These are phyloP conservation scores for Beris chalybata DNA, from an alignment of 2,888 invertebrate genomes.

Conservation along the genomic window DNA sequence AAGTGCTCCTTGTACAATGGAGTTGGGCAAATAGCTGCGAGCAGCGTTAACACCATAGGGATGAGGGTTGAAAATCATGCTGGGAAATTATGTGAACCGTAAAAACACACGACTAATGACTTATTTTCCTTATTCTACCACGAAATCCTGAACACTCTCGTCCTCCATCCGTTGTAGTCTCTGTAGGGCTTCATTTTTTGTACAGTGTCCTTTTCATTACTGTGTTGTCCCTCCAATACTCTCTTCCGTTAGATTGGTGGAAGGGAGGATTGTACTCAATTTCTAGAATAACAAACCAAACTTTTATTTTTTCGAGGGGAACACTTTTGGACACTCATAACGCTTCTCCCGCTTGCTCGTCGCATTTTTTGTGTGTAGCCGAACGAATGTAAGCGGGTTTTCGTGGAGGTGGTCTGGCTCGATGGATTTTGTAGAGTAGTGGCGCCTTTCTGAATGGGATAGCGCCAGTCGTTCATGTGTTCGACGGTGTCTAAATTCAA, in stretches of 20 bases:
- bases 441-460: slow-evolving; percentile 28
- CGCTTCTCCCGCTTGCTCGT: neutral
- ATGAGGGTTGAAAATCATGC: slow-evolving; percentile 1
- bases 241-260: slow-evolving; percentile 12
- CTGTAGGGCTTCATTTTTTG: slow-evolving; percentile 9
- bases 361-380: neutral
- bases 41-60: too few relatives aligned
- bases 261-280: slow-evolving; percentile 10
- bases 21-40: too few relatives aligned
- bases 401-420: slow-evolving; percentile 16
- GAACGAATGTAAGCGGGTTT: neutral
- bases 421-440: slow-evolving; percentile 22
- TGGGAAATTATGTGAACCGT: slow-evolving; percentile 12
- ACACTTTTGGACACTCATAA: neutral
- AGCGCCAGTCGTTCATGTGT: slow-evolving; percentile 22
- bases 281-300: slow-evolving; percentile 24
- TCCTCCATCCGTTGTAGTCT: slow-evolving; percentile 8
- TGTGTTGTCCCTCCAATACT: neutral
- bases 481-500: slow-evolving; percentile 23
- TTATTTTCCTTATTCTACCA: slow-evolving; percentile 13
- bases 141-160: neutral
- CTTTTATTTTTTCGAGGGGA: slow-evolving; percentile 10
- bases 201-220: slow-evolving; percentile 23
- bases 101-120: slow-evolving; percentile 19
- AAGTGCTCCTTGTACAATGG: too few relatives aligned